Conservation (phyloP, 2,888 invertebrate genomes). For the Platerodrilus igneus region DNA sequence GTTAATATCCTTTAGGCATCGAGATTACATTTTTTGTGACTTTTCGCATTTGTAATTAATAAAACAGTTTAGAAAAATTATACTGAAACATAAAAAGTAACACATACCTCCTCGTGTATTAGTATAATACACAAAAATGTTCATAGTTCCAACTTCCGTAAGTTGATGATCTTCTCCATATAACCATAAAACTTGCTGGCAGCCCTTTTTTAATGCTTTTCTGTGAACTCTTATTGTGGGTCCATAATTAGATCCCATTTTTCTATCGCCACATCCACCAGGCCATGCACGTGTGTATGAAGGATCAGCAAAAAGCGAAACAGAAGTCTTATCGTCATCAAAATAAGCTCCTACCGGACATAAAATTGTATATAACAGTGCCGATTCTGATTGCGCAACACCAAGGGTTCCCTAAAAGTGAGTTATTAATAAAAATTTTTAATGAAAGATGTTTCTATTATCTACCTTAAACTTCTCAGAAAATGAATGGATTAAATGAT, state of each 20-base stretch:
- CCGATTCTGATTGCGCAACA: constrained; percentile 80
- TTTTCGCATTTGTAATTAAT: too few relatives aligned
- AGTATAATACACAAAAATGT: constrained; percentile 83
- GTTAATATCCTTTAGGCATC: too few relatives aligned
- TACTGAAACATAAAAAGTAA: too few relatives aligned
- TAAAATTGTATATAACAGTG: constrained; percentile 84
- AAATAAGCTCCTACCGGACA: constrained; percentile 95
- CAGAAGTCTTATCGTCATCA: constrained; percentile 55
- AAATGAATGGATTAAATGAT: too few relatives aligned
- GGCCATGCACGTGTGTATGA: constrained; percentile 83
- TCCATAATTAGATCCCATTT: constrained; percentile 93
- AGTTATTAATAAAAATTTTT: too few relatives aligned
- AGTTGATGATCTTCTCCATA: constrained; percentile 89
- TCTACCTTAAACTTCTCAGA: too few relatives aligned
- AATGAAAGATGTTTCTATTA: too few relatives aligned
- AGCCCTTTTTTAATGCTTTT: constrained; percentile 66
- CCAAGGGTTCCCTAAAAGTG: constrained; percentile 79
- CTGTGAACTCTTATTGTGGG: constrained; percentile 83
- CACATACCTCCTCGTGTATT: constrained; percentile 83
- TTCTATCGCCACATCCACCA: constrained; percentile 88
- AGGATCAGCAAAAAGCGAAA: constrained; percentile 91
- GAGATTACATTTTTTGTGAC: too few relatives aligned
- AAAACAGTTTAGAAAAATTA: too few relatives aligned
- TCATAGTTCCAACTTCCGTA: constrained; percentile 99
- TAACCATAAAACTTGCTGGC: constrained; percentile 95